Evolutionary conservation across 2,797 vertebrate species (phyloP), one percentile per base, ranked within the genome.

Genomic region (Gambelia wislizenii): DNA sequence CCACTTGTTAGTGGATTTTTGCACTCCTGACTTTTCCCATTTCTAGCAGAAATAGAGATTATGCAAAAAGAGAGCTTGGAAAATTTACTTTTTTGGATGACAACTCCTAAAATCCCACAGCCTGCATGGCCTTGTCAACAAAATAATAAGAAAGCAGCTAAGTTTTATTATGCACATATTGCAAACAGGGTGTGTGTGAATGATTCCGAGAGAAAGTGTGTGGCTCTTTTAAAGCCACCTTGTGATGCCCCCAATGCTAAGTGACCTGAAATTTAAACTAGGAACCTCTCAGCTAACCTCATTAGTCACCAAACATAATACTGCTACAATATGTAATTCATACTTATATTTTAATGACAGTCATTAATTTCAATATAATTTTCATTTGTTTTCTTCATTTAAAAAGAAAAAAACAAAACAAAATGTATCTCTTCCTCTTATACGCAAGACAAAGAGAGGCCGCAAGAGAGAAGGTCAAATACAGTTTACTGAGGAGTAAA

Each of bases 401-500:
- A 8, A 64, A 64, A 64, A 13, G 22, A 61, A 61, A 67, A 67
- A 67, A 67, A 18, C 64, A 33, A 33, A 13, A 30, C 27, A 33
- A 67, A 33, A 33, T 10, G 64, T 33, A 67, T 22, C 30, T 27
- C 79, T 82, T 82, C 79, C 33, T 16, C 20, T 36, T 16, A 20
- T 18, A 75, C 18, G 70, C 52, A 64, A 70, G 33, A 54, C 2
- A n/a, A 12, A 20, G 33, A 47, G 39, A 64, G 30, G n/a, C 33
- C 33, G 9, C 22, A 33, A 54, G 52, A 59, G n/a, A 75, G 44
- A 64, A 13, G 44, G 83, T 83, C 83, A 61, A 83, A 75, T 47
- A 61, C 59, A 49, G 81, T 88, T 88, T 64, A 49, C 42, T 10
- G 87, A 83, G 69, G 79, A 83, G n/a, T 20, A 13, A 74, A 75